A percentile compares a stretch with the other conserved stretches of the same genome.
phyloP scores from a whole-genome alignment of 2,888 invertebrate species.

The Ryuthela nishihirai region DNA sequence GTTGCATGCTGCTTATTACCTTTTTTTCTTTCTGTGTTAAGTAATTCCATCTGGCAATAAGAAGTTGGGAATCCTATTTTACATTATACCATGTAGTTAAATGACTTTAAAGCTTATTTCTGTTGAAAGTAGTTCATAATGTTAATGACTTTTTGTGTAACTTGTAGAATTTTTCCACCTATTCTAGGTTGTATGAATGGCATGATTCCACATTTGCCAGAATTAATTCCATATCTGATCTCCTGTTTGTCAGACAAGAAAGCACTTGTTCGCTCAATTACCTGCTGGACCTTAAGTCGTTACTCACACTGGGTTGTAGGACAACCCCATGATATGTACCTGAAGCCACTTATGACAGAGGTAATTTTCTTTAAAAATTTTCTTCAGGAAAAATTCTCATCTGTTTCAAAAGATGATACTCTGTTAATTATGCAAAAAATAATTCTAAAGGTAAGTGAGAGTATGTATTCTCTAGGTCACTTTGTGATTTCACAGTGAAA shows the following conservation, averaged over 20 bases:
- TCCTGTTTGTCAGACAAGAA: slow-evolving; percentile 89
- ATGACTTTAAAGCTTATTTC: not conserved
- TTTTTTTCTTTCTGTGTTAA: not conserved
- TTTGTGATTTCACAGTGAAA: too few relatives aligned
- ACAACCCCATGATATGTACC: slow-evolving; percentile 88
- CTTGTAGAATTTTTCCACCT: slow-evolving; percentile 12
- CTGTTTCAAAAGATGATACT: too few relatives aligned
- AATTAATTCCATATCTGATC: slow-evolving; percentile 93
- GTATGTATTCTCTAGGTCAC: too few relatives aligned
- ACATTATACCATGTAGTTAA: too few relatives aligned
- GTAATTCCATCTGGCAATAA: not conserved
- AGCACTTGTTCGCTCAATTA: slow-evolving; percentile 94
- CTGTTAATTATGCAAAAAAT: too few relatives aligned
- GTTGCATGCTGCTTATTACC: too few relatives aligned
- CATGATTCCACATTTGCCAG: slow-evolving; percentile 93
- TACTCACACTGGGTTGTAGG: slow-evolving; percentile 98
- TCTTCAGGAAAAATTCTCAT: too few relatives aligned
- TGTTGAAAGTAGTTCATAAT: too few relatives aligned
- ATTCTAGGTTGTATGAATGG: slow-evolving; percentile 80
- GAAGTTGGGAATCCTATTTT: not conserved
- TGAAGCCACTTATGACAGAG: slow-evolving; percentile 92
- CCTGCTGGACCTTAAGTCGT: slow-evolving; percentile 97
- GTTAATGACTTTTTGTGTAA: too few relatives aligned
- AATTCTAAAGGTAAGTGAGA: too few relatives aligned
- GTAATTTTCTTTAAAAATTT: too few relatives aligned